Percentiles rank a stretch among this genome's conserved stretches.
phyloP scores from a whole-genome alignment of 2,797 vertebrate genomes.

The Pseudotriccus pelzelni region DNA sequence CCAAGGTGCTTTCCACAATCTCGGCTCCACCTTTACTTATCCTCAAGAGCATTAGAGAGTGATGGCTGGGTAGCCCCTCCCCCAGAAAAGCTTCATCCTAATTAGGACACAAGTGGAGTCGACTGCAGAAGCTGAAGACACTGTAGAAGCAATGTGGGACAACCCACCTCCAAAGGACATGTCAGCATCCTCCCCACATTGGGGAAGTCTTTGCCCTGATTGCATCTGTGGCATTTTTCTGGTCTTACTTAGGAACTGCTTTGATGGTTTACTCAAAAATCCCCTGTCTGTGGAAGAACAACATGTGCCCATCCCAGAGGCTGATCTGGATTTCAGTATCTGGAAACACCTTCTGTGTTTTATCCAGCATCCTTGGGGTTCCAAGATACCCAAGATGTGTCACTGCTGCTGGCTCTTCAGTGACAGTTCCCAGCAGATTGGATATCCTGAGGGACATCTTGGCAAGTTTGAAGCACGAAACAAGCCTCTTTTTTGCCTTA shows the following conservation, averaged over 20 bases:
- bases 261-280: not conserved
- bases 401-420: not conserved
- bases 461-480: not conserved
- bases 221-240: not conserved
- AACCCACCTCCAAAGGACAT: not conserved
- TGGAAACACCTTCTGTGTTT: not conserved
- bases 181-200: no score
- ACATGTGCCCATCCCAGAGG: not conserved
- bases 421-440: not conserved
- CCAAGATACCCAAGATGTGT: fast-evolving
- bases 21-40: not conserved
- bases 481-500: not conserved
- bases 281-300: not conserved
- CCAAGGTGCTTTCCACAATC: not conserved
- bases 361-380: not conserved
- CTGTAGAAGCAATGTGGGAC: not conserved
- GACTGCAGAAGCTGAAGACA: slow-evolving; percentile 18
- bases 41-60: not conserved
- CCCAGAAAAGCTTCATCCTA: slow-evolving; percentile 23
- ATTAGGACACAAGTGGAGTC: not conserved
- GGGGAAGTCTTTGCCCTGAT: not conserved
- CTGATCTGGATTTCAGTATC: not conserved
- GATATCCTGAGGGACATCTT: not conserved
- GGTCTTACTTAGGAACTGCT: not conserved
- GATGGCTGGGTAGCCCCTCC: not conserved